phyloP scores from a whole-genome alignment of 2,113 vertebrate genomes.

The Gobiocypris rarus region DNA sequence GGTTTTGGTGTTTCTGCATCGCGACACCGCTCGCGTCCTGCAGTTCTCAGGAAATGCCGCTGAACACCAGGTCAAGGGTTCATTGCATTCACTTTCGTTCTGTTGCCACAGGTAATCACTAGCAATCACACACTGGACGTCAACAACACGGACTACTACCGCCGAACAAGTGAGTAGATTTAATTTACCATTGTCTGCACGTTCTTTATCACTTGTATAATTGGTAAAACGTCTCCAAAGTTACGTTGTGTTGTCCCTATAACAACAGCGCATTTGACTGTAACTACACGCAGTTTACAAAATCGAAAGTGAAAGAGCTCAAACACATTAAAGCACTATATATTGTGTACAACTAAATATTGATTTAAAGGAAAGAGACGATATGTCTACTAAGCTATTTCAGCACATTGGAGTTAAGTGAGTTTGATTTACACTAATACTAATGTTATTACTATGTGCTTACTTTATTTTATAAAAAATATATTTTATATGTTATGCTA shows the following conservation, averaged over 20 bases:
- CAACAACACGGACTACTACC: background rate
- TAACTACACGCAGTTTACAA: background rate
- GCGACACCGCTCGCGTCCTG: background rate
- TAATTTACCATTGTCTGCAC: background rate
- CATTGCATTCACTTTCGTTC: slow-evolving; percentile 20
- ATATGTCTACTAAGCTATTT: background rate
- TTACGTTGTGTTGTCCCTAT: background rate
- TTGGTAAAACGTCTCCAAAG: background rate
- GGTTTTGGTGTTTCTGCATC: background rate
- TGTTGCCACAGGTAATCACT: background rate
- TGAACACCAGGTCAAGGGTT: background rate
- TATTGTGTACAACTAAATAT: no score
- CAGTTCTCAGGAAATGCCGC: background rate
- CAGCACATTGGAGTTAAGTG: background rate
- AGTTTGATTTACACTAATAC: no score
- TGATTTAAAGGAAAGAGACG: background rate
- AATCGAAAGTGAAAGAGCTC: slow-evolving; percentile 24
- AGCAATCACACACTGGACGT: no score
- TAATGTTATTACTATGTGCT: background rate
- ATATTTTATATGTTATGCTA: no score
- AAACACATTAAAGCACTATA: background rate
- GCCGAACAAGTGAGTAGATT: slow-evolving; percentile 4
- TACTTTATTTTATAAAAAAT: no score
- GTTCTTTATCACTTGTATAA: background rate
- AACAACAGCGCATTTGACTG: background rate